Percentiles rank a stretch among this genome's conserved stretches.
These are phyloP conservation scores for Callosobruchus maculatus DNA, from an alignment of 2,888 invertebrate species.

Conservation along the genomic window DNA sequence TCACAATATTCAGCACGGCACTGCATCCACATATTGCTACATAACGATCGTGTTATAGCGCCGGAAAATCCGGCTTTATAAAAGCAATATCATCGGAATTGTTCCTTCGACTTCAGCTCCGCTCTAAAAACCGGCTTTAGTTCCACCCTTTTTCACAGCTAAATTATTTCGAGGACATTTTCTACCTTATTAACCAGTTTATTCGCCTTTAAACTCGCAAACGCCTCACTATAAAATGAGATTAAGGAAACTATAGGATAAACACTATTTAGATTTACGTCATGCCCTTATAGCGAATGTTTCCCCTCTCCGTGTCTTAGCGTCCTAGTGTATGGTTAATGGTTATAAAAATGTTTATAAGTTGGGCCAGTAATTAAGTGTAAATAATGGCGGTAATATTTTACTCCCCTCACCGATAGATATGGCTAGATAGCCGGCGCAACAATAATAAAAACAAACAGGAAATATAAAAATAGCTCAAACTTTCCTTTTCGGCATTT, in stretches of 20 bases:
- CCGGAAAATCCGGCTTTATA: constrained; percentile 25
- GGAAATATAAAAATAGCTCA: too few relatives aligned
- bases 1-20: neutral
- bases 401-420: too few relatives aligned
- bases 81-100: constrained; percentile 22
- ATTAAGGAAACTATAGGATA: neutral
- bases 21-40: neutral
- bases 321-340: too few relatives aligned
- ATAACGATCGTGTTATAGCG: neutral
- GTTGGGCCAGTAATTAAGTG: too few relatives aligned
- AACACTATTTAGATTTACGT: neutral
- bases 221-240: neutral
- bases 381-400: too few relatives aligned
- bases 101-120: constrained; percentile 5
- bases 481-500: too few relatives aligned
- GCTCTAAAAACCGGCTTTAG: neutral
- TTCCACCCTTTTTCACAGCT: neutral
- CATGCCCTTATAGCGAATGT: neutral
- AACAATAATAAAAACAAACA: too few relatives aligned
- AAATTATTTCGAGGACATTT: neutral
- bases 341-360: too few relatives aligned
- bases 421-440: too few relatives aligned
- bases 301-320: neutral
- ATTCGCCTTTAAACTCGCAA: neutral
- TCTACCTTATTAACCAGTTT: neutral